Evolutionary conservation across 1,140 invertebrate species (phyloP).

Genomic region (Drusus annulatus): DNA sequence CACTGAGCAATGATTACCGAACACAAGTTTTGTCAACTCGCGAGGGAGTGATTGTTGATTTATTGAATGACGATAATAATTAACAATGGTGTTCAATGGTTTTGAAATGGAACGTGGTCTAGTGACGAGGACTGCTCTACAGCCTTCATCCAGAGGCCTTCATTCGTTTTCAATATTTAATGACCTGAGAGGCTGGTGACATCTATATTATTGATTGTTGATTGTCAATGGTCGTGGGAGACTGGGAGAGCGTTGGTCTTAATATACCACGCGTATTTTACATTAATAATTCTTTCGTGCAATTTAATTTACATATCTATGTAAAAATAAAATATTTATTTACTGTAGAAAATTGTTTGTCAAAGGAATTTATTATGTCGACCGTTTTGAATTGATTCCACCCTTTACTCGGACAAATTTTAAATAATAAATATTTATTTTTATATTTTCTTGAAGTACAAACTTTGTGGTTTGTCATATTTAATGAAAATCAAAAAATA

Average conservation of each 20-base stretch:
- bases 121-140: slow-evolving; percentile 44
- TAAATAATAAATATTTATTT: too few relatives aligned
- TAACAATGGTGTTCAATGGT: slow-evolving; percentile 10
- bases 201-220: not conserved
- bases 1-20: not conserved
- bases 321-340: too few relatives aligned
- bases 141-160: not conserved
- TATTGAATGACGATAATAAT: slow-evolving; percentile 33
- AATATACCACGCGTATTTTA: too few relatives aligned
- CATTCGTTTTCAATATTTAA: slow-evolving; percentile 20
- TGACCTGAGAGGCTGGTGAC: slow-evolving; percentile 4
- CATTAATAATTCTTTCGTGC: too few relatives aligned
- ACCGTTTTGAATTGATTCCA: too few relatives aligned
- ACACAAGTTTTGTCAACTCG: slow-evolving; percentile 14
- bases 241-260: not conserved
- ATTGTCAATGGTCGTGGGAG: slow-evolving; percentile 22
- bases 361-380: too few relatives aligned
- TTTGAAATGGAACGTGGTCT: slow-evolving; percentile 57
- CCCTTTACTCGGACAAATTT: too few relatives aligned
- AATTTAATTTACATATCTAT: too few relatives aligned
- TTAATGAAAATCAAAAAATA: too few relatives aligned
- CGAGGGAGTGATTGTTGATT: slow-evolving; percentile 28
- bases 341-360: too few relatives aligned
- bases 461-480: too few relatives aligned
- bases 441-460: too few relatives aligned